These are phyloP conservation scores for Unio pictorum DNA, from an alignment of 2,888 invertebrate genomes.

Conservation along the genomic window DNA sequence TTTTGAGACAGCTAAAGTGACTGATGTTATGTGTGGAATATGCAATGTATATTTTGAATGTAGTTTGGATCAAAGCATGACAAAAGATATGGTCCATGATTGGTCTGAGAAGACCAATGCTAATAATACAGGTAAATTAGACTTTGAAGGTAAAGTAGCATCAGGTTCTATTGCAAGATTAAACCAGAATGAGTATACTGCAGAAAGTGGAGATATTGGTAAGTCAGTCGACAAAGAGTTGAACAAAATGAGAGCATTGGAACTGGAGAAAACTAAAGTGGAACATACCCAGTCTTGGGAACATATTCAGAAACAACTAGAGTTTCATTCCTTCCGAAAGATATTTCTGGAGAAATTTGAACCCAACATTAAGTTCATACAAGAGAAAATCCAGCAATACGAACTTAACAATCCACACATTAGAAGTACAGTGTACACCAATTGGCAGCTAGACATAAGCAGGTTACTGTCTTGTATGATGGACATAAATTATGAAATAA, in stretches of 20 bases:
- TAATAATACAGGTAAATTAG: no score
- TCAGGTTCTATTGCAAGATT: no score
- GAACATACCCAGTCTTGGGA: constrained; percentile 6
- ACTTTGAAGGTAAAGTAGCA: no score
- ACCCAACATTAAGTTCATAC: constrained; percentile 13
- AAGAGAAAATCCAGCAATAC: constrained; percentile 13
- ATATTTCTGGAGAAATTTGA: constrained; percentile 10
- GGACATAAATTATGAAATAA: neutral
- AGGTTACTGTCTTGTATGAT: neutral
- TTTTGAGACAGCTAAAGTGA: constrained; percentile 26
- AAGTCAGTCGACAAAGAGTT: constrained; percentile 2
- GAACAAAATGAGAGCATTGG: constrained; percentile 2
- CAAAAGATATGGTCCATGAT: neutral
- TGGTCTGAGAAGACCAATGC: neutral
- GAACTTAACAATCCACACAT: constrained; percentile 1
- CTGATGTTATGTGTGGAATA: constrained; percentile 35
- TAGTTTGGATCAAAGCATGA: constrained; percentile 3
- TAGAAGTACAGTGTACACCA: neutral
- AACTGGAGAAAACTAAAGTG: constrained; percentile 1
- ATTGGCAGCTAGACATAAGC: neutral
- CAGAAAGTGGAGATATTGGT: no score
- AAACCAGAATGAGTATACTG: no score
- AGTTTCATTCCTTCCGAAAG: constrained; percentile 13
- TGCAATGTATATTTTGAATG: constrained; percentile 33
- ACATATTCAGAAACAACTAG: constrained; percentile 12